Conservation (phyloP, 2,888 invertebrate species). For the Stenodera caucasica region DNA sequence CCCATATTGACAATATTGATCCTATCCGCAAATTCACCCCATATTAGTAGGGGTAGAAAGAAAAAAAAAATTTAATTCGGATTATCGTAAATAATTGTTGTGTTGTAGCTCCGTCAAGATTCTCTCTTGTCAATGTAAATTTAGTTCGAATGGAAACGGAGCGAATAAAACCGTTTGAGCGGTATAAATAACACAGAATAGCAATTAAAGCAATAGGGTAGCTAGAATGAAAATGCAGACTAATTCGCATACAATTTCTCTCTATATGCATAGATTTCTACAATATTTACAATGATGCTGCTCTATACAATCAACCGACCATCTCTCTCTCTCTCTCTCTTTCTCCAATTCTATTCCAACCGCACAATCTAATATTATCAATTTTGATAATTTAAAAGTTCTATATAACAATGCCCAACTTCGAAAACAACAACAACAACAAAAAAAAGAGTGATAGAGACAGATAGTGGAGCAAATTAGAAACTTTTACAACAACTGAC, state of each 20-base stretch:
- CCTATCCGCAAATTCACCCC: no score
- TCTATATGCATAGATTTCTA: slow-evolving; percentile 7
- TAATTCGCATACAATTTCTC: not conserved
- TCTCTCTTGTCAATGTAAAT: not conserved
- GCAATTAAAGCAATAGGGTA: slow-evolving; percentile 1
- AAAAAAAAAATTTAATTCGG: no score
- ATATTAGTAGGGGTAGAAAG: no score
- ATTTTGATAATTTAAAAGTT: slow-evolving; percentile 1
- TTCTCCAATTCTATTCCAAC: no score
- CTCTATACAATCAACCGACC: not conserved
- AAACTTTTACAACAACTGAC: not conserved
- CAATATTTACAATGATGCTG: not conserved
- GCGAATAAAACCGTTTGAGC: slow-evolving; percentile 7
- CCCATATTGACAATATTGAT: slow-evolving; percentile 1
- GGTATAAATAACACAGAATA: not conserved
- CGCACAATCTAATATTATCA: not conserved
- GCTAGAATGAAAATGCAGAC: not conserved
- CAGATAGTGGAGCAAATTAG: not conserved
- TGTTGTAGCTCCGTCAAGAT: not conserved
- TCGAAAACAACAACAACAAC: not conserved
- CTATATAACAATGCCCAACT: not conserved
- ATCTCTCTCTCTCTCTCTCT: not conserved
- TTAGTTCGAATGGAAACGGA: not conserved
- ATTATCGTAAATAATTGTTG: not conserved
- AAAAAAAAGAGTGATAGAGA: no score